Base-by-base conservation (phyloP, 2,797 vertebrate species). In the Gambelia wislizenii region DNA sequence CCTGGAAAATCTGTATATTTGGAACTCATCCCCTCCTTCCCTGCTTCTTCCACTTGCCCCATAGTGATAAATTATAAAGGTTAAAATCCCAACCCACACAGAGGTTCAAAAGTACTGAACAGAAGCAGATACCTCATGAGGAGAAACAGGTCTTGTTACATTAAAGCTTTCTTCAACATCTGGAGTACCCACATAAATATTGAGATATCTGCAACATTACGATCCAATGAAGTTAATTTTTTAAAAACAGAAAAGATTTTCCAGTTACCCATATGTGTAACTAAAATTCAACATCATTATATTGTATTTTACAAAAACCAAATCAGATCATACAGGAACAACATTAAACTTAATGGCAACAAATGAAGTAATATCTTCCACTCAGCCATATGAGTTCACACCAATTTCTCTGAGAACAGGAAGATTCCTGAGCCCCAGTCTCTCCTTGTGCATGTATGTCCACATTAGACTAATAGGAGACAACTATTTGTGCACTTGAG, bases 81-180 rank as follows among this genome's bases (percentile, higher is more conserved):
- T 30, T 56, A 12, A 82, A 83, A 83, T 27, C 39, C 14, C 13
- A 67, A n/a, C 77, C 42, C 56, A 76, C 69, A 82, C 22, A 86
- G 56, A 67, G 1, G 0, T 54, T 76, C 44, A 52, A 36, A 67
- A 54, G 7, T 59, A 13, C 8, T 36, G 6, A 86, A 27, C 42
- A 64, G 70, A 82, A 64, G 4, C 36, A 56, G 67, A 90, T 96
- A 99, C 99, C 98, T 99, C 99, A 93, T 99, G 99, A 92, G 99
- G 99, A 64, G 99, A 98, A 6, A 99, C 99, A 1, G 99, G 98
- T 91, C 99, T 97, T 47, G 99, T 99, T 59, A 99, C 99, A 81
- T 99, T 99, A 95, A 99, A 99, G 94, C 98, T 99, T 97, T 99
- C 99, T 96, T 99, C 99, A 49, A 99, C 98, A 91, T 99, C 99